Evolutionary conservation across 2,888 invertebrate genomes (phyloP).

Genomic region (Noctua fimbriata): DNA sequence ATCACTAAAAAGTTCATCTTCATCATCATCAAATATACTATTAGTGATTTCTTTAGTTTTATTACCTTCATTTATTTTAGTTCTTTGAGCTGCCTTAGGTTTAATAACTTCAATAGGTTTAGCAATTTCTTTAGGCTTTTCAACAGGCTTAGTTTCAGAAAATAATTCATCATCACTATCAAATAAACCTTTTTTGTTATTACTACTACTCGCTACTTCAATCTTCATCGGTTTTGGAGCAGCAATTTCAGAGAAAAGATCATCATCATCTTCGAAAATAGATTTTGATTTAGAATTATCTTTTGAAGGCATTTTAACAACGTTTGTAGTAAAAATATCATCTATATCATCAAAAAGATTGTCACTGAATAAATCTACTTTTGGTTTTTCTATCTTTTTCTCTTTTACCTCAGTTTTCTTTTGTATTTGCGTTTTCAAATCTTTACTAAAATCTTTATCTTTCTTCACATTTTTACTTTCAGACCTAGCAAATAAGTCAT

Average conservation of each 20-base stretch:
- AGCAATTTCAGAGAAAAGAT: slow-evolving; percentile 80
- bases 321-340: slow-evolving; percentile 82
- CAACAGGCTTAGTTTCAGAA: slow-evolving; percentile 52
- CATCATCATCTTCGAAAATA: slow-evolving; percentile 83
- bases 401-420: slow-evolving; percentile 59
- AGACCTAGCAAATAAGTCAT: slow-evolving; percentile 79
- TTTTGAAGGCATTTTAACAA: slow-evolving; percentile 71
- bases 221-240: slow-evolving; percentile 61
- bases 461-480: slow-evolving; percentile 69
- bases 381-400: slow-evolving; percentile 66
- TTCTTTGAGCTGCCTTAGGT: slow-evolving; percentile 33
- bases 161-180: slow-evolving; percentile 78
- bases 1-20: slow-evolving; percentile 76
- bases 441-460: slow-evolving; percentile 50
- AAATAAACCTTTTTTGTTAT: slow-evolving; percentile 69
- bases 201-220: slow-evolving; percentile 53
- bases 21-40: slow-evolving; percentile 79
- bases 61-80: slow-evolving; percentile 44
- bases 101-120: slow-evolving; percentile 20
- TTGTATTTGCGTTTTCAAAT: slow-evolving; percentile 53
- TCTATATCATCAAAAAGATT: slow-evolving; percentile 87
- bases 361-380: slow-evolving; percentile 83
- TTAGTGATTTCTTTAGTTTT: slow-evolving; percentile 50
- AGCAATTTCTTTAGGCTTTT: slow-evolving; percentile 16
- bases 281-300: slow-evolving; percentile 68